Conservation (phyloP, 2,797 vertebrate species). For the Aphelocoma californica region DNA sequence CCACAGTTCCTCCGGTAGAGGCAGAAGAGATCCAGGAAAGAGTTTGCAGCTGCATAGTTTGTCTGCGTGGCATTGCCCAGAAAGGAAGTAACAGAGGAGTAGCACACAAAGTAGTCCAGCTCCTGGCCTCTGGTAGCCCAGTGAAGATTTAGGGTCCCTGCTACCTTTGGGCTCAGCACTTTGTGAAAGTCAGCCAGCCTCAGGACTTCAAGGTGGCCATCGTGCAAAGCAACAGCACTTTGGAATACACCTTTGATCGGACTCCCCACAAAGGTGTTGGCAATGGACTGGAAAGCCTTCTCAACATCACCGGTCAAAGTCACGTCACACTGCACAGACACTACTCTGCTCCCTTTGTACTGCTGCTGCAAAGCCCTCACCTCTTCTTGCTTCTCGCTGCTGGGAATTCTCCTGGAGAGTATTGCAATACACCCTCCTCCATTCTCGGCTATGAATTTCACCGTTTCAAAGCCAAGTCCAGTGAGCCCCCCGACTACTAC, state of each 20-base stretch:
- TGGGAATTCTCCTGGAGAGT: conserved; percentile 79
- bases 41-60: conserved; percentile 88
- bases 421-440: conserved; percentile 79
- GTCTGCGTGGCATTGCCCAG: conserved; percentile 83
- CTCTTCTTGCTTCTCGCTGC: conserved; percentile 71
- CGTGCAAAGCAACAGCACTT: conserved; percentile 84
- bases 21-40: conserved; percentile 86
- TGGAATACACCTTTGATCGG: conserved; percentile 87
- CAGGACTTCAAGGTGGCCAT: conserved; percentile 79
- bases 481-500: conserved; percentile 84
- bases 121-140: conserved; percentile 74
- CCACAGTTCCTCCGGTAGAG: conserved; percentile 82
- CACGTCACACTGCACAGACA: conserved; percentile 78
- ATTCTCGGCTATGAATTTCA: conserved; percentile 83
- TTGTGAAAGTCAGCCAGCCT: conserved; percentile 78
- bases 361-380: conserved; percentile 70
- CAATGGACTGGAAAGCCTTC: conserved; percentile 70
- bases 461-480: conserved; percentile 87
- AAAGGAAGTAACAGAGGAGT: conserved; percentile 85
- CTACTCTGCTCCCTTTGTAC: conserved; percentile 64
- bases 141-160: conserved; percentile 84
- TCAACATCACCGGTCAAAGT: conserved; percentile 66
- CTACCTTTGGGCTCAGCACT: conserved; percentile 86
- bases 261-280: conserved; percentile 65
- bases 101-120: conserved; percentile 88